Evolutionary conservation across 2,888 invertebrate genomes (phyloP).

Genomic region (Melanostoma scalare): DNA sequence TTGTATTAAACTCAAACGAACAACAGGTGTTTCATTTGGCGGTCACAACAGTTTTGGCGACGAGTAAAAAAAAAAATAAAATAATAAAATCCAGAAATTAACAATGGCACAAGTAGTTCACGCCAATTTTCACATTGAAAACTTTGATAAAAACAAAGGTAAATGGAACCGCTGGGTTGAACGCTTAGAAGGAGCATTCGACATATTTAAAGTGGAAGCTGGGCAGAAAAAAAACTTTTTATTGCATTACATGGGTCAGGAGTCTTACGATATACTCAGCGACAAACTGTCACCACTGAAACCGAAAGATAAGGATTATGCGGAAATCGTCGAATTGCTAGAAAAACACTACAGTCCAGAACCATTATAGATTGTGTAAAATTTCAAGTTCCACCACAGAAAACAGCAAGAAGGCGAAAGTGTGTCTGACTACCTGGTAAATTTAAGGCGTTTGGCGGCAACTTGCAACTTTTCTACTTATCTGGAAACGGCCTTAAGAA

Average conservation of each 20-base stretch:
- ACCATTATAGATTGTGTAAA: slow-evolving; percentile 7
- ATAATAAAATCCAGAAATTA: too few species aligned
- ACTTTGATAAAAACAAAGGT: slow-evolving; percentile 1
- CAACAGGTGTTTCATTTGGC: too few species aligned
- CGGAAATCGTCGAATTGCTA: slow-evolving; percentile 1
- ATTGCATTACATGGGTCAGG: too few species aligned
- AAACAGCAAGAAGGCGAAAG: slow-evolving; percentile 12
- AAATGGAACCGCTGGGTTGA: slow-evolving; percentile 10
- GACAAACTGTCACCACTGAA: too few species aligned
- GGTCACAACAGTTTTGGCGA: too few species aligned
- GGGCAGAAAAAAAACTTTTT: too few species aligned
- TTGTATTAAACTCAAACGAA: too few species aligned
- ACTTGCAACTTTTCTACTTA: not conserved
- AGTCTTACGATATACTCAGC: too few species aligned
- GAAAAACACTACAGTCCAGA: slow-evolving; percentile 9
- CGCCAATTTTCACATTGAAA: slow-evolving; percentile 3
- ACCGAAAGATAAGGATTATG: too few species aligned
- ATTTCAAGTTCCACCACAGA: slow-evolving; percentile 13
- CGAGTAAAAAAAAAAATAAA: too few species aligned
- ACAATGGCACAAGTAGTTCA: slow-evolving; percentile 3
- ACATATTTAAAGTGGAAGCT: too few species aligned
- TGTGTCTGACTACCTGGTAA: not conserved
- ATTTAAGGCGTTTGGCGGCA: not conserved
- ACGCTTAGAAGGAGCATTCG: too few species aligned
- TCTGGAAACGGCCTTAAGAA: not conserved